phyloP scores from a whole-genome alignment of 2,888 invertebrate genomes.

The Andrena hattorfiana region DNA sequence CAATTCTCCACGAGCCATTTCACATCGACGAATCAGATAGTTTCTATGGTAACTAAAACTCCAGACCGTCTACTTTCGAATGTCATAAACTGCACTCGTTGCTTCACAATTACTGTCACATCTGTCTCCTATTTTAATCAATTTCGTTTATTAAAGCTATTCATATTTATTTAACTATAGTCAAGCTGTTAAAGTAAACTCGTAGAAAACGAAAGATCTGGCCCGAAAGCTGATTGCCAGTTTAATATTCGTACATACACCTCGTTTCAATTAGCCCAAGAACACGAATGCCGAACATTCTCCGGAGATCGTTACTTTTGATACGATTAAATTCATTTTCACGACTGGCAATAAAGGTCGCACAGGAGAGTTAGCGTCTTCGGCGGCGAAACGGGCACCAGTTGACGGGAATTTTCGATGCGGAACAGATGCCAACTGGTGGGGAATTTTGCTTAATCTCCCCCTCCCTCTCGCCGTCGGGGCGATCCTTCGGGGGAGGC shows the following conservation, averaged over 20 bases:
- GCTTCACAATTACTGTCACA: too few species aligned
- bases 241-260: too few species aligned
- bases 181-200: too few species aligned
- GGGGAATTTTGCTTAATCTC: not conserved
- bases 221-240: too few species aligned
- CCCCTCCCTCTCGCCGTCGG: not conserved
- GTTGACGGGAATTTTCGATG: not conserved
- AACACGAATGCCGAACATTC: not conserved
- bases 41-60: too few species aligned
- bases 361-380: not conserved
- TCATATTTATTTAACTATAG: too few species aligned
- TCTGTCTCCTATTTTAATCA: too few species aligned
- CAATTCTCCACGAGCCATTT: not conserved
- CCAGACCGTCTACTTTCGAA: too few species aligned
- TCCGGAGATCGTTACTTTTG: too few species aligned
- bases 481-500: not conserved
- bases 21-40: not conserved
- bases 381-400: not conserved
- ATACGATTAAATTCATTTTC: conserved; percentile 3
- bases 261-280: not conserved
- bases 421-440: not conserved
- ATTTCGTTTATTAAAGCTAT: too few species aligned
- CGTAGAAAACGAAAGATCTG: too few species aligned
- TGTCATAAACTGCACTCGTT: too few species aligned
- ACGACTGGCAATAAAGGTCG: not conserved